Evolutionary conservation across 1,140 invertebrate genomes (phyloP).

Genomic region (Pseudomyrmex gracilis): DNA sequence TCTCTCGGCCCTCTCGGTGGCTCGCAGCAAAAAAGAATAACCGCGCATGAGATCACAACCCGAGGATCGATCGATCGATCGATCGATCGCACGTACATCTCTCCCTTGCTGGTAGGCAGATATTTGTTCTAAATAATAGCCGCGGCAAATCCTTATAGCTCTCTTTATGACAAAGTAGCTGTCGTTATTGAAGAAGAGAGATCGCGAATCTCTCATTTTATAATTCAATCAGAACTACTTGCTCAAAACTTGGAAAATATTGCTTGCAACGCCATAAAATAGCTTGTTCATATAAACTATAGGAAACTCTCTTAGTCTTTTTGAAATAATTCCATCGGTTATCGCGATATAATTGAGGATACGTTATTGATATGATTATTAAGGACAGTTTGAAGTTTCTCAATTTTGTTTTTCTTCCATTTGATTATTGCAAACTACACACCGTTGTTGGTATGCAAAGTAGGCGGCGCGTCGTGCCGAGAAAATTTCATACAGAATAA

Average conservation of each 20-base stretch:
- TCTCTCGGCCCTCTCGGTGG: slow-evolving; percentile 37
- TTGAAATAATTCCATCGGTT: too few relatives aligned
- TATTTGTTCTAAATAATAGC: slow-evolving; percentile 49
- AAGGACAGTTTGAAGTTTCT: not conserved
- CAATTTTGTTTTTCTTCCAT: not conserved
- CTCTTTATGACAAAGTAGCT: not conserved
- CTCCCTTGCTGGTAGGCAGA: not conserved
- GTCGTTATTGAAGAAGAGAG: not conserved
- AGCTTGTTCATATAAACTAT: too few relatives aligned
- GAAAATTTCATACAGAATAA: not conserved
- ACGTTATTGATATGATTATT: not conserved
- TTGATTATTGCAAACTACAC: too few relatives aligned
- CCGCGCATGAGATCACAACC: slow-evolving; percentile 44
- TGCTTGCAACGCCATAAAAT: too few relatives aligned
- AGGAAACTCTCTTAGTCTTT: too few relatives aligned
- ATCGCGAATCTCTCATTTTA: not conserved
- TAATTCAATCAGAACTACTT: too few relatives aligned
- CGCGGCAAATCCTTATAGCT: not conserved
- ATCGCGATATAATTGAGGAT: not conserved
- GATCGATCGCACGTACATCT: slow-evolving; percentile 56
- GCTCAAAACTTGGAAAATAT: too few relatives aligned
- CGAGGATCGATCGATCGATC: slow-evolving; percentile 69
- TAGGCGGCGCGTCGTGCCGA: too few relatives aligned
- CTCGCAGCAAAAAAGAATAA: slow-evolving; percentile 59
- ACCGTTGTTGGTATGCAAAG: too few relatives aligned